phyloP scores from a whole-genome alignment of 2,888 invertebrate species.

The Melieria crassipennis region DNA sequence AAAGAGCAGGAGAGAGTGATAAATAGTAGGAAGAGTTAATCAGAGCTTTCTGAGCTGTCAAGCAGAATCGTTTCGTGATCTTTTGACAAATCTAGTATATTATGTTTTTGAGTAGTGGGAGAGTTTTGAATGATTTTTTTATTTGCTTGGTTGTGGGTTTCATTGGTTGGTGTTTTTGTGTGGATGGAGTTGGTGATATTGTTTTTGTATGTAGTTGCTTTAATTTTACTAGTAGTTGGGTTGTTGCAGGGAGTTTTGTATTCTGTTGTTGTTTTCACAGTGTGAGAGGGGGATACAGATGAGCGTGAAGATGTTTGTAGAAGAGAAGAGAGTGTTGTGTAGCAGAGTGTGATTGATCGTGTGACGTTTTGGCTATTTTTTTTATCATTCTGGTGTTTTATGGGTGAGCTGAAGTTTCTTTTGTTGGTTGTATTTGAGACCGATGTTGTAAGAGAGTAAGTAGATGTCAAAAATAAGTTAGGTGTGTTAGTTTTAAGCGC shows the following conservation, averaged over 20 bases:
- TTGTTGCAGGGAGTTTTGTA: too few relatives aligned
- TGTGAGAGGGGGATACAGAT: background rate
- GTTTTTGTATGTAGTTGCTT: background rate
- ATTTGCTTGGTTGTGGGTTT: too few relatives aligned
- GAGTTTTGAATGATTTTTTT: too few relatives aligned
- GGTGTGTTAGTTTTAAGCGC: background rate
- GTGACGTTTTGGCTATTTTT: too few relatives aligned
- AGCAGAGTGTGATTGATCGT: background rate
- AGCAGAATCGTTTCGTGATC: background rate
- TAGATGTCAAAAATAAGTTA: background rate
- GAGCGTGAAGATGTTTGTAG: background rate
- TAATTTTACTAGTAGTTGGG: background rate
- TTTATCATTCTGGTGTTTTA: background rate
- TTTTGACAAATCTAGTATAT: conserved; percentile 9
- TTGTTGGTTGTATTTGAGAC: background rate
- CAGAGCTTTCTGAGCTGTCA: background rate
- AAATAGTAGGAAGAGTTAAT: background rate
- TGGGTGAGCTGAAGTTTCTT: background rate
- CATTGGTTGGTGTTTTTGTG: too few relatives aligned
- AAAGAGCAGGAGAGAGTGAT: background rate
- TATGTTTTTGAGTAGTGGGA: background rate
- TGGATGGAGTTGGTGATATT: too few relatives aligned
- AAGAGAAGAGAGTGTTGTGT: background rate
- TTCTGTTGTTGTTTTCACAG: background rate
- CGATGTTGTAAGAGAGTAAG: background rate